Evolutionary conservation across 92 coral and sea anemone species (phyloP).

Genomic region (Virgularia gustaviana): DNA sequence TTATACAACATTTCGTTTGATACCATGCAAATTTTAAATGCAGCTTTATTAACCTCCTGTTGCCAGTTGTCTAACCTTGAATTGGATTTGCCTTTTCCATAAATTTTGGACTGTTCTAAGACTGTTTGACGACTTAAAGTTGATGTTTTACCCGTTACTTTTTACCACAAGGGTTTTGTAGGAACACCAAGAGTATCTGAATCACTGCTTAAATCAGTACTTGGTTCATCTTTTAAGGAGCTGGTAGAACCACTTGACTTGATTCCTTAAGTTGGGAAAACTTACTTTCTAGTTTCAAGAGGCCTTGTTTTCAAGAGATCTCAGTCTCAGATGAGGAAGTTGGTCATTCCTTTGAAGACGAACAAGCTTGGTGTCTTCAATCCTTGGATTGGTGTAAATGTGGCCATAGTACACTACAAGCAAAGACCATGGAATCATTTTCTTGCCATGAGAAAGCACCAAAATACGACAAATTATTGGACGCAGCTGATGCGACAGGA

Average conservation of each 20-base stretch:
- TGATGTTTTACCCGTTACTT: background rate
- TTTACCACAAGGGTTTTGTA: no score
- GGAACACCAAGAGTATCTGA: background rate
- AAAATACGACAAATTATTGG: no score
- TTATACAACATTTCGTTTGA: constrained; percentile 26
- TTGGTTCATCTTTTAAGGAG: background rate
- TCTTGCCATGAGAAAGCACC: no score
- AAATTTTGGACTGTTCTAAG: constrained; percentile 42
- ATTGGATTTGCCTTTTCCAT: constrained; percentile 28
- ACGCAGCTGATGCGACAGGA: no score
- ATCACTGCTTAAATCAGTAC: background rate
- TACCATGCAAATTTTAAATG: constrained; percentile 24
- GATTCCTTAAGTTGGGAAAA: background rate
- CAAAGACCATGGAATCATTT: no score
- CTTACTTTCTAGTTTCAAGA: no score
- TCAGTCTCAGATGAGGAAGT: no score
- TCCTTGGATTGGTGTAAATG: no score
- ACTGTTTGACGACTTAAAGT: constrained; percentile 7
- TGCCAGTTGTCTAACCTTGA: constrained; percentile 33
- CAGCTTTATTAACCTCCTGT: constrained; percentile 26
- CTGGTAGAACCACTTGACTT: background rate
- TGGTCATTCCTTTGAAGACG: no score
- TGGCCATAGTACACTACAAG: no score
- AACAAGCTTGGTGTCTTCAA: no score
- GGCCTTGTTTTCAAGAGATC: no score